phyloP scores from a whole-genome alignment of 92 coral and sea anemone species.

The Porites rus region DNA sequence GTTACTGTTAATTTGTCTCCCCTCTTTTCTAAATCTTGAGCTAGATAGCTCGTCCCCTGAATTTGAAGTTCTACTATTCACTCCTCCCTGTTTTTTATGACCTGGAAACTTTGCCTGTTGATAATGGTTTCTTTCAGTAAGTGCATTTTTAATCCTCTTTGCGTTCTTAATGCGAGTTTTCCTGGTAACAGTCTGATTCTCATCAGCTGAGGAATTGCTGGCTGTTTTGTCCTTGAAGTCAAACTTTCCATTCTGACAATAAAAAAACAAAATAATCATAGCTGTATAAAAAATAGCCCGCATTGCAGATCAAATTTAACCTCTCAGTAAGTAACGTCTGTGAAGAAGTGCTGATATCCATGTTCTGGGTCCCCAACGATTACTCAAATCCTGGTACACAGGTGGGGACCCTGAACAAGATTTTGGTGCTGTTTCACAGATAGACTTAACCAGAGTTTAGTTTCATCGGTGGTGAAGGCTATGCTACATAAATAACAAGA shows the following conservation, averaged over 20 bases:
- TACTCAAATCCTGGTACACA: no score
- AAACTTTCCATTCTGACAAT: conserved; percentile 16
- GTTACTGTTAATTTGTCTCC: not conserved
- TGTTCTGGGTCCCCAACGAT: no score
- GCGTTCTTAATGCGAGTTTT: conserved; percentile 39
- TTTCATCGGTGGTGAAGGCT: no score
- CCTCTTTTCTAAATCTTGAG: not conserved
- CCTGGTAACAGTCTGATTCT: not conserved
- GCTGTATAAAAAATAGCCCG: no score
- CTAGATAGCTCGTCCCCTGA: not conserved
- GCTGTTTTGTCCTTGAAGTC: not conserved
- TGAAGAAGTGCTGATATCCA: no score
- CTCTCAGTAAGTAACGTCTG: no score
- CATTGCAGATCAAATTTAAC: no score
- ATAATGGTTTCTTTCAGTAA: not conserved
- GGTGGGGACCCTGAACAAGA: no score
- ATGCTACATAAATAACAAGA: no score
- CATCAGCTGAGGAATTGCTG: not conserved
- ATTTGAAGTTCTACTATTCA: conserved; percentile 16
- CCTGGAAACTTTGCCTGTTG: conserved; percentile 21
- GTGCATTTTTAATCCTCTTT: conserved; percentile 31
- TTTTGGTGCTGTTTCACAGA: no score
- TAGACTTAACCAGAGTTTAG: no score
- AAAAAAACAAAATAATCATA: no score
- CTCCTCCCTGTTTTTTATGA: not conserved